These are phyloP conservation scores for Hypsibius dujardini DNA, from an alignment of 1,140 invertebrate species.

Conservation along the genomic window DNA sequence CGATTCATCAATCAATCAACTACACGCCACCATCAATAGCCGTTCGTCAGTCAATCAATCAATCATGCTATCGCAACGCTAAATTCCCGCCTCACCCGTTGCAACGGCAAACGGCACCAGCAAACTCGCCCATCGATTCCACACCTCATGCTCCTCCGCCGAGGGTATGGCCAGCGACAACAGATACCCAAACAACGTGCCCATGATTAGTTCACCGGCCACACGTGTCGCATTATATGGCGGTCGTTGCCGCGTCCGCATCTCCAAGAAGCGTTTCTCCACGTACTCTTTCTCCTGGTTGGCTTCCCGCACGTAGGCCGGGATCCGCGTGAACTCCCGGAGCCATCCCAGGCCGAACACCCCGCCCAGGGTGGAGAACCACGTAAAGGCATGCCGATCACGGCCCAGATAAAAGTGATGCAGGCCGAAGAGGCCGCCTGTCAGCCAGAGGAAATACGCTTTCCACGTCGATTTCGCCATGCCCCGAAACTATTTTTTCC, in stretches of 20 bases:
- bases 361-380: constrained; percentile 65
- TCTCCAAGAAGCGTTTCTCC: constrained; percentile 43
- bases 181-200: constrained; percentile 17
- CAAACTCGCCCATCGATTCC: constrained; percentile 15
- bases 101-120: not conserved
- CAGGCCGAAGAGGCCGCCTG: constrained; percentile 64
- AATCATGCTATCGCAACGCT: too few species aligned
- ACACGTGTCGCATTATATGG: constrained; percentile 22
- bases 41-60: too few species aligned
- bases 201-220: constrained; percentile 3
- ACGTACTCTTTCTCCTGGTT: constrained; percentile 58
- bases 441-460: constrained; percentile 64
- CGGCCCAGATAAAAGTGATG: constrained; percentile 76
- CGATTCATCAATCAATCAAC: too few species aligned
- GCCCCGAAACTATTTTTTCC: too few species aligned
- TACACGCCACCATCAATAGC: too few species aligned
- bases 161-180: not conserved
- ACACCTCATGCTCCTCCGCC: constrained; percentile 12
- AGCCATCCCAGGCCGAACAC: constrained; percentile 69
- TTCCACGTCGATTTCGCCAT: constrained; percentile 45
- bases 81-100: too few species aligned
- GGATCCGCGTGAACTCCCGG: constrained; percentile 62
- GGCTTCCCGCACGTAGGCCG: constrained; percentile 64
- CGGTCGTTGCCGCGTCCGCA: constrained; percentile 47
- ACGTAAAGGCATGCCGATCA: constrained; percentile 73